Percentiles rank a stretch among this genome's conserved stretches.
phyloP scores from a whole-genome alignment of 2,797 vertebrate genomes.

The Melanotaenia nigrans region DNA sequence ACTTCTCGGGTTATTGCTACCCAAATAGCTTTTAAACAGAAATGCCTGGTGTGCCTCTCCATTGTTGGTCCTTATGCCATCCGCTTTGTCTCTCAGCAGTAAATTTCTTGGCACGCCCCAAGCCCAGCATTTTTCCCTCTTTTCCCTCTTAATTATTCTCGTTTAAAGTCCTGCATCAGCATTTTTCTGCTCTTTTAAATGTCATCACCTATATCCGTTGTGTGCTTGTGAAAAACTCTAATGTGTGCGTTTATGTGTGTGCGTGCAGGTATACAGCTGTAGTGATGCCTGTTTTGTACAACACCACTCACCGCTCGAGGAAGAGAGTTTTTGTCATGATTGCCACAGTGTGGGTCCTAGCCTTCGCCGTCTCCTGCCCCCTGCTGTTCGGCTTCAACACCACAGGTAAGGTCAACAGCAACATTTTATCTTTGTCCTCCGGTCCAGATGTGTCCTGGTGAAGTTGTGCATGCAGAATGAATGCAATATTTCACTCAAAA shows the following conservation, averaged over 20 bases:
- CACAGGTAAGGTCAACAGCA: constrained; percentile 85
- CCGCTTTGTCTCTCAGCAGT: constrained; percentile 25
- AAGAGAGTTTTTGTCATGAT: constrained; percentile 93
- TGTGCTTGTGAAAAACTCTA: not conserved
- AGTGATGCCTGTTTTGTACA: constrained; percentile 93
- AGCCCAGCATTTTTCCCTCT: constrained; percentile 18
- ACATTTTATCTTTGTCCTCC: not conserved
- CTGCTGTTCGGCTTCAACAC: constrained; percentile 96
- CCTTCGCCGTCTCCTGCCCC: constrained; percentile 93
- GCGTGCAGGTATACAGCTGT: constrained; percentile 91
- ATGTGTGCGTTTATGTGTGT: constrained; percentile 20
- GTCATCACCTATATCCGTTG: constrained; percentile 17
- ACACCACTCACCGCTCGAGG: constrained; percentile 90
- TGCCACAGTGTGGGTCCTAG: constrained; percentile 89
- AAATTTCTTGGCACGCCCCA: constrained; percentile 36
- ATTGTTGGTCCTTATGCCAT: constrained; percentile 44
- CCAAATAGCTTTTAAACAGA: constrained; percentile 56
- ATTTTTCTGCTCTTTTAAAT: constrained; percentile 38
- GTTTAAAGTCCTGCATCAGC: constrained; percentile 31
- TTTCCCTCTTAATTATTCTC: constrained; percentile 27
- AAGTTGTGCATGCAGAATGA: not conserved
- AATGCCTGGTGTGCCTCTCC: constrained; percentile 42
- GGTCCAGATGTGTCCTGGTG: not conserved
- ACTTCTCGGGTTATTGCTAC: constrained; percentile 51
- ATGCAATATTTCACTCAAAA: not conserved